Percentiles rank a stretch among this genome's conserved stretches.
These are phyloP conservation scores for Timema podura DNA, from an alignment of 2,888 invertebrate genomes.

Conservation along the genomic window DNA sequence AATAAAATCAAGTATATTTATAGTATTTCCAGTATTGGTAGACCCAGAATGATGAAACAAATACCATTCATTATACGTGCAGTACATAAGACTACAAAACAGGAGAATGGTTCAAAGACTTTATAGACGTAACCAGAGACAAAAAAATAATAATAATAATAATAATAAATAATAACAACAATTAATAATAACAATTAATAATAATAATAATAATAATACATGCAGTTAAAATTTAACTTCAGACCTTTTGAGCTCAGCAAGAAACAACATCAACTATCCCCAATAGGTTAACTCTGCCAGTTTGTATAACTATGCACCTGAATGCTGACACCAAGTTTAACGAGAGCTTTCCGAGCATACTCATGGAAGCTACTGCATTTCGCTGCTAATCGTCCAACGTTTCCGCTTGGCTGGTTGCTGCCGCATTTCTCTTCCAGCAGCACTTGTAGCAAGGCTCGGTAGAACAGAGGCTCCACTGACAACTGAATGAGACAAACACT, in stretches of 20 bases:
- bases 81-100: no score
- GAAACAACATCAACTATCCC: no score
- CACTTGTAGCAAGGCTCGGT: slow-evolving; percentile 72
- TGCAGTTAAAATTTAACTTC: not conserved
- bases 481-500: slow-evolving; percentile 37
- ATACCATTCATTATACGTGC: no score
- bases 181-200: not conserved
- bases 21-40: no score
- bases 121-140: no score
- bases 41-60: no score
- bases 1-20: no score
- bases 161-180: not conserved
- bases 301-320: no score
- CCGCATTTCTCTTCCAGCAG: slow-evolving; percentile 46
- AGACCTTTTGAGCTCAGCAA: not conserved
- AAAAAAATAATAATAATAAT: no score
- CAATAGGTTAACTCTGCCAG: no score
- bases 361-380: slow-evolving; percentile 61
- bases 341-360: slow-evolving; percentile 65
- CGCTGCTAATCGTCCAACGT: slow-evolving; percentile 59
- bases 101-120: no score
- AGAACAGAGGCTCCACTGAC: slow-evolving; percentile 64
- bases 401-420: slow-evolving; percentile 46
- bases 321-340: slow-evolving; percentile 55
- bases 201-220: not conserved